Conservation (phyloP, 2,888 invertebrate genomes). For the Craniophora ligustri region DNA sequence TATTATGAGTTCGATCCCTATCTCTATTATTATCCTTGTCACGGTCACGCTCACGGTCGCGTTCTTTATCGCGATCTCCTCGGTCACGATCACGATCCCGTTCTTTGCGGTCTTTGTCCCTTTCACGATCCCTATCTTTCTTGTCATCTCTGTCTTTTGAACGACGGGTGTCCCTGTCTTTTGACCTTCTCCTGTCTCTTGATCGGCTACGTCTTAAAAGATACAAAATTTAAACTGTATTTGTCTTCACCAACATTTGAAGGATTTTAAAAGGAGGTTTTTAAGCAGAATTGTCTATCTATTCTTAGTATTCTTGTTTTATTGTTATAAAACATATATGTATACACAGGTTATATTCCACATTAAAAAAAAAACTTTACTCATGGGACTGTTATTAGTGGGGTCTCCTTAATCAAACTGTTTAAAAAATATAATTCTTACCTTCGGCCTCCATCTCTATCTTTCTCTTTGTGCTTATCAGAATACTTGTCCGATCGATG, state of each 20-base stretch:
- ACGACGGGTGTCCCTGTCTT: constrained; percentile 89
- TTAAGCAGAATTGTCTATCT: too few relatives aligned
- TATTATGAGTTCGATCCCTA: constrained; percentile 60
- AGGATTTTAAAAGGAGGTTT: not conserved
- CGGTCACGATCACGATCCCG: constrained; percentile 66
- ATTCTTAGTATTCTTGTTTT: too few relatives aligned
- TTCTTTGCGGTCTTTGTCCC: constrained; percentile 72
- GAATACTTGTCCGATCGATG: constrained; percentile 88
- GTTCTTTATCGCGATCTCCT: constrained; percentile 60
- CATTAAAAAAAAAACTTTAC: too few relatives aligned
- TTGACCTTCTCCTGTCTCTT: constrained; percentile 85
- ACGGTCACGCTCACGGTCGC: constrained; percentile 63
- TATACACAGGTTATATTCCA: too few relatives aligned
- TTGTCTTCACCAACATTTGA: too few relatives aligned
- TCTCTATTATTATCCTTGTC: constrained; percentile 56
- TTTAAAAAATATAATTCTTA: constrained; percentile 51
- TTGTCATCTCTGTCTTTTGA: constrained; percentile 87
- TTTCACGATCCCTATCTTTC: constrained; percentile 79
- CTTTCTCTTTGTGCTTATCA: constrained; percentile 86
- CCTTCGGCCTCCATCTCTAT: constrained; percentile 79
- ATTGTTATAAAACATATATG: too few relatives aligned
- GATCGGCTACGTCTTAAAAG: constrained; percentile 78
- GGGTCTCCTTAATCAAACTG: too few relatives aligned
- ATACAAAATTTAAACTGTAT: not conserved
- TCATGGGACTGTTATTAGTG: too few relatives aligned